Evolutionary conservation across 2,113 vertebrate species (phyloP), one percentile per base, ranked within the genome.

Genomic region (Taxidea taxus): DNA sequence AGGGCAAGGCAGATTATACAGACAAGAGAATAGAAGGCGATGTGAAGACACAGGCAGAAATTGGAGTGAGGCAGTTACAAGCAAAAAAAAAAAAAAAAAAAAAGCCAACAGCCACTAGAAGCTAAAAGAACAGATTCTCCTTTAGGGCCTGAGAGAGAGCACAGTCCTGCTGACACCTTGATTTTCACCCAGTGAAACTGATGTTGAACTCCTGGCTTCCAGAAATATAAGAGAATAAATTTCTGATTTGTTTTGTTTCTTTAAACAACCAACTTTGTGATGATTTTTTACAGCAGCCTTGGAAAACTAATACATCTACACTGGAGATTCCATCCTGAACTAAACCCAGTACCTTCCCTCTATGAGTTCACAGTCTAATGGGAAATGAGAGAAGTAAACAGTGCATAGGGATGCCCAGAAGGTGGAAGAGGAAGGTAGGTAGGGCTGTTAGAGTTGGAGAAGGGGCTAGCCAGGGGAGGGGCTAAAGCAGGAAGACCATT

Each of bases 181-280:
- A 90, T 84, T 87, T 78, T 91, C 82, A 25, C 21, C 42, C 42
- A 72, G 39, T 78, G 44, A 86, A 83, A 90, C 0, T 77, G 68
- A 94, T 90, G 58, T 60, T 90, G 78, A 91, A 95, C 31, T 56
- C 34, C 31, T 91, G 82, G 34, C 60, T 84, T 85, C 27, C 47
- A 84, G 84, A 84, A 96, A 77, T 91, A 14, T 85, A 44, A 96
- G 47, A 58, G 39, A 77, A 91, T 89, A 74, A 31, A 64, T 64
- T 89, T 92, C 56, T 86, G 18, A 6, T 39, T 44, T 23, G 6
- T 44, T 42, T 10, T 37, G 13, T 72, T 92, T 42, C 83, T 91
- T 49, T 72, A 93, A 89, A 51, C 16, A 21, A 62, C 27, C 42
- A 75, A 39, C 6, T 37, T 68, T 85, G 42, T 90, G 83, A 37